phyloP scores from a whole-genome alignment of 2,888 invertebrate species.

The Apotomis capreana region DNA sequence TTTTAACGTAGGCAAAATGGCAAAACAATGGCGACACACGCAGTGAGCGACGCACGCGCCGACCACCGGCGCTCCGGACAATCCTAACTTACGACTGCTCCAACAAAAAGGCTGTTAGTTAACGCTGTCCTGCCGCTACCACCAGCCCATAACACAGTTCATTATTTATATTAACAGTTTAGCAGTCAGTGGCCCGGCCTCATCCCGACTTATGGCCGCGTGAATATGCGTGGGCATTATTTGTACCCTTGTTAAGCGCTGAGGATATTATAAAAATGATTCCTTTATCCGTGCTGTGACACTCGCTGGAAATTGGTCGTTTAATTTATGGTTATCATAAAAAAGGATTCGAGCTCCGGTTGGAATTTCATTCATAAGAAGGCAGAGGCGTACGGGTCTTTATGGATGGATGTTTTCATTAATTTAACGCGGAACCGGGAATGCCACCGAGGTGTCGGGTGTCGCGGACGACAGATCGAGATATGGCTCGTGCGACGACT shows the following conservation, averaged over 20 bases:
- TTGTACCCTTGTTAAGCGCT: constrained; percentile 82
- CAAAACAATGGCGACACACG: constrained; percentile 20
- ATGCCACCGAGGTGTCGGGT: constrained; percentile 76
- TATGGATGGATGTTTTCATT: constrained; percentile 83
- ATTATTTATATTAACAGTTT: constrained; percentile 84
- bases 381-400: constrained; percentile 82
- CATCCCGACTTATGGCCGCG: constrained; percentile 79
- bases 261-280: constrained; percentile 83
- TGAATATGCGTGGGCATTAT: constrained; percentile 83
- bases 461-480: constrained; percentile 63
- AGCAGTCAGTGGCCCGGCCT: constrained; percentile 78
- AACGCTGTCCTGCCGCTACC: constrained; percentile 74
- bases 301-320: constrained; percentile 81
- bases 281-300: constrained; percentile 82
- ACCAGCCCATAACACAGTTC: constrained; percentile 79
- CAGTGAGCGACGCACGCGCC: constrained; percentile 9
- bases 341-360: constrained; percentile 80
- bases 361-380: constrained; percentile 85
- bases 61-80: constrained; percentile 40
- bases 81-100: constrained; percentile 62
- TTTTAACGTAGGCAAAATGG: not conserved
- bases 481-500: constrained; percentile 72
- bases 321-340: constrained; percentile 81
- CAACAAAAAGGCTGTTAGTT: constrained; percentile 79
- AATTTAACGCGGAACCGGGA: constrained; percentile 76